A percentile compares a stretch with the other conserved stretches of the same genome.
Conservation (phyloP, 2,797 vertebrate species). For the Dipus sagitta region DNA sequence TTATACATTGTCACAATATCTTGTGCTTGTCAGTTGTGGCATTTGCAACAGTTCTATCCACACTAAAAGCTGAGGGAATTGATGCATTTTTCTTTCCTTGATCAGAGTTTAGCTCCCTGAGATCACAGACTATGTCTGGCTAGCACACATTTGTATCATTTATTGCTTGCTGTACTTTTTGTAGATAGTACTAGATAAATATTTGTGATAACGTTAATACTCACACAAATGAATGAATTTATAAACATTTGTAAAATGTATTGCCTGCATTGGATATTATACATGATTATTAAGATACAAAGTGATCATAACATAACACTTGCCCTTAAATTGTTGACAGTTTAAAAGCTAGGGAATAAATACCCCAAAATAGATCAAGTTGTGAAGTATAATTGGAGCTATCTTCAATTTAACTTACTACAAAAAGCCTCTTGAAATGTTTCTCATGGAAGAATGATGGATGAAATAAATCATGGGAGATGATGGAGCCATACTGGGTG, state of each 20-base stretch:
- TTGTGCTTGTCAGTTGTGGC: background rate
- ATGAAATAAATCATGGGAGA: conserved; percentile 15
- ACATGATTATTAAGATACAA: background rate
- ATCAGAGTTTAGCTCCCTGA: conserved; percentile 22
- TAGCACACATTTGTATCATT: background rate
- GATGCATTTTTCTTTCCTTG: background rate
- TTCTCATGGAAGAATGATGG: background rate
- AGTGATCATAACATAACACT: background rate
- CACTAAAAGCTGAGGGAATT: background rate
- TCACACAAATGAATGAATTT: background rate
- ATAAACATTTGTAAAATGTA: background rate
- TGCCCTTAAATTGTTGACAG: background rate
- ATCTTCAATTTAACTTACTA: background rate
- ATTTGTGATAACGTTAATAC: conserved; percentile 7
- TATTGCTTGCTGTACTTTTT: background rate
- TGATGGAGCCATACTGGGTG: background rate
- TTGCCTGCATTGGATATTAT: background rate
- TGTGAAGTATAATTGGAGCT: background rate
- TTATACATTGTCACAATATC: background rate
- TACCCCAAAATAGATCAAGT: background rate
- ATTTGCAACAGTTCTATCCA: conserved; percentile 10
- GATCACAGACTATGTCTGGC: background rate
- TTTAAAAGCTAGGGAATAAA: background rate
- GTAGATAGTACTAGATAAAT: conserved; percentile 4
- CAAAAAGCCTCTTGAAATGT: conserved; percentile 23